Evolutionary conservation across 2,888 invertebrate species (phyloP), one percentile per base, ranked within the genome.

Genomic region (Aphrophora alni): DNA sequence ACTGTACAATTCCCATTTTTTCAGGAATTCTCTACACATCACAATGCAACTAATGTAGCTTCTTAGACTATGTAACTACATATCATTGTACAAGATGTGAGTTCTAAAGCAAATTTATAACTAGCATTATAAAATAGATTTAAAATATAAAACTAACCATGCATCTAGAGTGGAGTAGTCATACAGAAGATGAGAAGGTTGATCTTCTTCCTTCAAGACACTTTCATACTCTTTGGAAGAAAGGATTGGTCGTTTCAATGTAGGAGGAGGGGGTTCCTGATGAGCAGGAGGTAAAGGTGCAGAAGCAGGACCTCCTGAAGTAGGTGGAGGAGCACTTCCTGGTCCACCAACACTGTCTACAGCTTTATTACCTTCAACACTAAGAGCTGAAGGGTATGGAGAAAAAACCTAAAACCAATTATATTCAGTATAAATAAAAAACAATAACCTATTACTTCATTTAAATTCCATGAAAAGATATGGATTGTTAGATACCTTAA

Each of bases 111-210:
- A n/a, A n/a, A n/a, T n/a, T n/a, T n/a, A n/a, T n/a, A n/a, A n/a
- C n/a, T n/a, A n/a, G n/a, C n/a, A n/a, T n/a, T n/a, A n/a, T n/a
- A n/a, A n/a, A n/a, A n/a, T n/a, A n/a, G n/a, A n/a, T n/a, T n/a
- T n/a, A n/a, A n/a, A n/a, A n/a, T n/a, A n/a, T n/a, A n/a, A n/a
- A 26, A 90, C 92, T 91, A 87, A 95, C 97, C 97, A 97, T 70
- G 94, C 94, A 87, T 95, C 92, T 85, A 95, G 91, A 85, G 93
- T 93, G 85, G 95, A 92, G 89, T 97, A 97, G 89, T 98, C 97
- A 89, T 98, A 98, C 25, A 98, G 91, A 89, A 95, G 92, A 85
- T 95, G 93, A 84, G 95, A 91, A 80, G 93, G 92, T 85, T 93
- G 93, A 33, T 86, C 85, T 87, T 94, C 95, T 87, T 97, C 96